Percentiles rank a stretch among this genome's conserved stretches.
Conservation (phyloP, 2,888 invertebrate genomes). For the Lithosia quadra region DNA sequence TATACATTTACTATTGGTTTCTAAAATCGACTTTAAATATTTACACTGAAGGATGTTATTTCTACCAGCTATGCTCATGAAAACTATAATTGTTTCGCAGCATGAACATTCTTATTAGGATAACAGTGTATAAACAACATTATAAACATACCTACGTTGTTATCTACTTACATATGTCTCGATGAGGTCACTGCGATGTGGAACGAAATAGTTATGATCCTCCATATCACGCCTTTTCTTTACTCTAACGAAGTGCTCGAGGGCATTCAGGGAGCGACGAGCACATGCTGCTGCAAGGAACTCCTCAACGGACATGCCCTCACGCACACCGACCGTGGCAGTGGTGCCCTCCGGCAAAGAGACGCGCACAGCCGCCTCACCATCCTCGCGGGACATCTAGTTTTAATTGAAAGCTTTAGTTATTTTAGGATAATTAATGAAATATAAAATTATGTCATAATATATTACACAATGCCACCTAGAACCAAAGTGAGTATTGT, state of each 20-base stretch:
- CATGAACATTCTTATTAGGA: not conserved
- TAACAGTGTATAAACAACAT: not conserved
- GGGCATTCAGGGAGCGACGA: constrained; percentile 96
- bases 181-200: constrained; percentile 97
- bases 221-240: constrained; percentile 98
- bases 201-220: constrained; percentile 98
- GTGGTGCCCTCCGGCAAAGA: constrained; percentile 94
- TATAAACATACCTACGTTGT: not conserved
- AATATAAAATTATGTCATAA: too few species aligned
- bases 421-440: not conserved
- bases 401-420: not conserved
- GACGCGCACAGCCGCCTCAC: constrained; percentile 95
- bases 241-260: constrained; percentile 98
- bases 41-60: not conserved
- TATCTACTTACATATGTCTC: constrained; percentile 95
- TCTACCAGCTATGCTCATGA: not conserved
- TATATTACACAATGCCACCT: too few species aligned
- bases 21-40: not conserved
- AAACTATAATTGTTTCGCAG: not conserved
- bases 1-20: too few species aligned
- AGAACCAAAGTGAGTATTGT: too few species aligned
- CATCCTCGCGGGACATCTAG: constrained; percentile 95
- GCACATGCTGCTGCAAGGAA: constrained; percentile 97
- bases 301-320: constrained; percentile 98
- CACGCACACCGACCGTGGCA: constrained; percentile 94